These are phyloP conservation scores for Chelonia mydas DNA, from an alignment of 2,797 vertebrate species.

Conservation along the genomic window DNA sequence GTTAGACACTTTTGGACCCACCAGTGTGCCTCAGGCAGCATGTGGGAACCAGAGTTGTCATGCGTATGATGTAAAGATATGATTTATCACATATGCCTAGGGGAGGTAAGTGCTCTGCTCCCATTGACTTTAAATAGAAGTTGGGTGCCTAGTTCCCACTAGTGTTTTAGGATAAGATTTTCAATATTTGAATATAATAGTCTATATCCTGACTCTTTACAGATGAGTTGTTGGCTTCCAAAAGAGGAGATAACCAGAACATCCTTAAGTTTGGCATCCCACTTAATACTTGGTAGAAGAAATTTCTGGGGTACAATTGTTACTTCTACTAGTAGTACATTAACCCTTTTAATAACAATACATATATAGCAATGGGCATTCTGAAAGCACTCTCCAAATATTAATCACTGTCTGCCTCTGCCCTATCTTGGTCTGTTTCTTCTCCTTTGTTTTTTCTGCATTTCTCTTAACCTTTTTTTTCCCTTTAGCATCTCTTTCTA, in stretches of 20 bases:
- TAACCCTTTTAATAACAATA: not conserved
- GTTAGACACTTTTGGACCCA: not conserved
- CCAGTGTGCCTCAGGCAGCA: not conserved
- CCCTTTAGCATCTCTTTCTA: not conserved
- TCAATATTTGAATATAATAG: not conserved
- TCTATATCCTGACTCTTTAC: not conserved
- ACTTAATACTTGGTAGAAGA: not conserved
- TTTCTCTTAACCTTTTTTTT: not conserved
- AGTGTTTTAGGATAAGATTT: not conserved
- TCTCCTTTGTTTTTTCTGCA: not conserved
- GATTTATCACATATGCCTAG: not conserved
- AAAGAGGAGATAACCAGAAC: not conserved
- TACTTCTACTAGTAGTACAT: not conserved
- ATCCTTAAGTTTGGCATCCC: not conserved
- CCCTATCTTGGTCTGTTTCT: not conserved
- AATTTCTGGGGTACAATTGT: not conserved
- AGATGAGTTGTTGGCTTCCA: not conserved
- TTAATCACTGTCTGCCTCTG: accelerated
- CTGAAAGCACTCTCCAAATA: not conserved
- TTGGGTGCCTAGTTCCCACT: not conserved
- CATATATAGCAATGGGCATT: not conserved
- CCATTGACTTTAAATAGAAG: not conserved
- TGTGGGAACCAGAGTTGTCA: not conserved
- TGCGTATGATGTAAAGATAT: not conserved
- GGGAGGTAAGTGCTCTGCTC: not conserved